A percentile compares a stretch with the other conserved stretches of the same genome.
Conservation (phyloP, 2,113 vertebrate genomes). For the Zeus faber region DNA sequence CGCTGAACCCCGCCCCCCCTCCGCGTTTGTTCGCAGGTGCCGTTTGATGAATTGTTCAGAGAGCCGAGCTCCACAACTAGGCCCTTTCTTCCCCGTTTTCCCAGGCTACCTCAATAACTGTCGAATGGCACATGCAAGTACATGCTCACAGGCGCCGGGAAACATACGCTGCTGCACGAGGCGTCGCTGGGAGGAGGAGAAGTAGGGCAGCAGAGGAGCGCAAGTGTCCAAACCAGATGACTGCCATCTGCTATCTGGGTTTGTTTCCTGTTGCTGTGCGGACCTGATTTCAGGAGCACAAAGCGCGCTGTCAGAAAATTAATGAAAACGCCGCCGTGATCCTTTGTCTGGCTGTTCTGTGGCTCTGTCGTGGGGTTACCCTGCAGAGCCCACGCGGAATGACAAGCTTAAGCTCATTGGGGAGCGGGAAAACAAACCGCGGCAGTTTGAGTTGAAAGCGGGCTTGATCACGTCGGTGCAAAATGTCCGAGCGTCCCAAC, state of each 20-base stretch:
- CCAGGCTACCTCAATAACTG: background rate
- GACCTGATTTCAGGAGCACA: conserved; percentile 25
- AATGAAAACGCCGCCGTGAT: conserved; percentile 4
- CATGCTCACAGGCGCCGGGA: conserved; percentile 9
- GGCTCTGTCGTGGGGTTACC: background rate
- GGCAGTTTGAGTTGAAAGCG: background rate
- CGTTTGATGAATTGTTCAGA: too few relatives aligned
- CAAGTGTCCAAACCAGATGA: conserved; percentile 77
- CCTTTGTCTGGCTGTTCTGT: background rate
- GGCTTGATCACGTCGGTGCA: background rate
- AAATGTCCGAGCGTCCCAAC: too few relatives aligned
- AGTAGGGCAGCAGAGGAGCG: conserved; percentile 65
- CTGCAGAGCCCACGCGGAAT: background rate
- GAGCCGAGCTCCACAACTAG: background rate
- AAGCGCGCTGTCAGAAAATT: conserved; percentile 15
- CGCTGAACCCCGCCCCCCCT: too few relatives aligned
- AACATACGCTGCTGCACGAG: conserved; percentile 11
- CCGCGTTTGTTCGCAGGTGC: too few relatives aligned
- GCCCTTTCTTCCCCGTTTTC: background rate
- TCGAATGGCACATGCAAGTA: background rate
- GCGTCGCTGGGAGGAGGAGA: conserved; percentile 38
- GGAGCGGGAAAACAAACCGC: background rate
- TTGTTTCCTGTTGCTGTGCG: conserved; percentile 50
- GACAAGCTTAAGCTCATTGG: background rate
- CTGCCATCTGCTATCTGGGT: conserved; percentile 77